Evolutionary conservation across 2,113 vertebrate species (phyloP).

Genomic region (Rana temporaria): DNA sequence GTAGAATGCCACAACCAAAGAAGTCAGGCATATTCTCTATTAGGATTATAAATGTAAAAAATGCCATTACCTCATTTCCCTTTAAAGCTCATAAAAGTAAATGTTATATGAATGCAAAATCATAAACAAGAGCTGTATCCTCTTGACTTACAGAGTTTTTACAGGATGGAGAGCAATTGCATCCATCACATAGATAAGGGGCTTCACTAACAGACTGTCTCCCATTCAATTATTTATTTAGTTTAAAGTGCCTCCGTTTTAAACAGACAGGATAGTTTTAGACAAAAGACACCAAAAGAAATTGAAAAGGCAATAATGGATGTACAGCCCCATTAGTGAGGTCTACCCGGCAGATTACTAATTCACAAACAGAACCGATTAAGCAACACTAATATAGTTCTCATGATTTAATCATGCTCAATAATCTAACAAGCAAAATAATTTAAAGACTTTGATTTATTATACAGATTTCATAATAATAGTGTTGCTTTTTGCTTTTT

Average conservation of each 20-base stretch:
- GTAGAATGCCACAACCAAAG: too few relatives aligned
- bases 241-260: conserved; percentile 57
- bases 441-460: conserved; percentile 5
- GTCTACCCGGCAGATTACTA: conserved; percentile 59
- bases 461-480: neutral
- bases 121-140: conserved; percentile 8
- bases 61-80: conserved; percentile 12
- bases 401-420: conserved; percentile 73
- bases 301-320: conserved; percentile 66
- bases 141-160: conserved; percentile 51
- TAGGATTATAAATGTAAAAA: neutral
- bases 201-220: conserved; percentile 57
- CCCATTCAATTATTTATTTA: conserved; percentile 60
- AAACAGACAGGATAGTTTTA: conserved; percentile 60
- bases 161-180: conserved; percentile 50
- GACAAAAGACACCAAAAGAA: conserved; percentile 65
- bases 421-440: neutral
- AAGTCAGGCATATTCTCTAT: too few relatives aligned
- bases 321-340: conserved; percentile 65
- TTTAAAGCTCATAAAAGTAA: conserved; percentile 7
- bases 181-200: conserved; percentile 57
- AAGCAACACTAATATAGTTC: conserved; percentile 65
- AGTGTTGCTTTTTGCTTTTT: neutral
- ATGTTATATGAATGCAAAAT: conserved; percentile 6
- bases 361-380: conserved; percentile 69